Evolutionary conservation across 2,113 vertebrate species (phyloP).

Genomic region (Dipodomys ordii): DNA sequence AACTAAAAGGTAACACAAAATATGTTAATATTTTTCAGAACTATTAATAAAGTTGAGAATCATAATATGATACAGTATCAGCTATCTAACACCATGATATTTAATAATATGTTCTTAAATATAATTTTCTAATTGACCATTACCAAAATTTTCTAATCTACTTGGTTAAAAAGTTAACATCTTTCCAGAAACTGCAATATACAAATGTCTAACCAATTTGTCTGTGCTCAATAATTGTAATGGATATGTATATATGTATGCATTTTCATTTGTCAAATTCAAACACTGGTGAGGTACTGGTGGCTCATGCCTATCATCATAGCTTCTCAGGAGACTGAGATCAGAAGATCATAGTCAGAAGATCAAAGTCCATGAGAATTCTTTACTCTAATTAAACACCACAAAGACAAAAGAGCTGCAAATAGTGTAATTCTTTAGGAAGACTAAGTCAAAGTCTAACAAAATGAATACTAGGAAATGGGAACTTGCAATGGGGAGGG

Average conservation of each 20-base stretch:
- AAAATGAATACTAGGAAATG: too few species aligned
- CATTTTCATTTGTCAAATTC: not conserved
- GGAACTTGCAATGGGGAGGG: too few species aligned
- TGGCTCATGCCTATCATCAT: too few species aligned
- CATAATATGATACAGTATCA: not conserved
- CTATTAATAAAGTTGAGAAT: not conserved
- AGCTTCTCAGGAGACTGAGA: too few species aligned
- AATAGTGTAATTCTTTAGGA: too few species aligned
- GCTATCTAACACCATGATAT: not conserved
- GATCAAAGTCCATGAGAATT: too few species aligned
- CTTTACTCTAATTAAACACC: too few species aligned
- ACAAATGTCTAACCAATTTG: not conserved
- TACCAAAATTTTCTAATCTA: not conserved
- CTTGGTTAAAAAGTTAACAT: not conserved
- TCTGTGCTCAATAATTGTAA: not conserved
- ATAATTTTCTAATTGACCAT: not conserved
- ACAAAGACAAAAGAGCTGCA: too few species aligned
- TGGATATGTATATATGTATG: accelerated
- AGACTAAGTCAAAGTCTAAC: too few species aligned
- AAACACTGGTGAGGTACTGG: not conserved
- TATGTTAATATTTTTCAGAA: not conserved
- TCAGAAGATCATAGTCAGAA: too few species aligned
- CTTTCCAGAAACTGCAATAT: not conserved
- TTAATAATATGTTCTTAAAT: not conserved
- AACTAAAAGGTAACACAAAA: not conserved